These are phyloP conservation scores for Proterorhinus semilunaris DNA, from an alignment of 2,113 vertebrate species.

Conservation along the genomic window DNA sequence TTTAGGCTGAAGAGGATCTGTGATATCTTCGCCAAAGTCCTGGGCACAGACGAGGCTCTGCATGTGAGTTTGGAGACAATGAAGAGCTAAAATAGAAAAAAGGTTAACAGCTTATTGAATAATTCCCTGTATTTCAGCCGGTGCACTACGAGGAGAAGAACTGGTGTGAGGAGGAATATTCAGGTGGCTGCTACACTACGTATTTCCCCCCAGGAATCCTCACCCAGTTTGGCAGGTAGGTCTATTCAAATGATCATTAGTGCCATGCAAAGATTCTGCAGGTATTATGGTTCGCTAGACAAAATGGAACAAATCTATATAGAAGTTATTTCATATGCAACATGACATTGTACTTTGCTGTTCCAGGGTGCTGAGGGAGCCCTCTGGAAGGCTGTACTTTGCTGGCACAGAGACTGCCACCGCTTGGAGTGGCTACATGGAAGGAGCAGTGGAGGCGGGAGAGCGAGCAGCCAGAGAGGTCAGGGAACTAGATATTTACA, in stretches of 20 bases:
- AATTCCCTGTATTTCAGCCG: slow-evolving; percentile 73
- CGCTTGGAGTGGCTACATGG: slow-evolving; percentile 98
- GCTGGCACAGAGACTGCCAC: slow-evolving; percentile 95
- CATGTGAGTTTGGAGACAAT: slow-evolving; percentile 77
- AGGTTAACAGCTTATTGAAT: background rate
- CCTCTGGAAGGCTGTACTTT: slow-evolving; percentile 85
- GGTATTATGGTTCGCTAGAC: too few species aligned
- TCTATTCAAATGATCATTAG: background rate
- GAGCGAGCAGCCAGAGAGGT: slow-evolving; percentile 96
- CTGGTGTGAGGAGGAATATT: slow-evolving; percentile 98
- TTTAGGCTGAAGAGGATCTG: slow-evolving; percentile 86
- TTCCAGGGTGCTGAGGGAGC: slow-evolving; percentile 87
- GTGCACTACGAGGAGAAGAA: slow-evolving; percentile 98
- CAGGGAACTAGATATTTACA: slow-evolving; percentile 7
- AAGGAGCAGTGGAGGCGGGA: slow-evolving; percentile 92
- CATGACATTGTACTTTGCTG: background rate
- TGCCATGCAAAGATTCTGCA: too few species aligned
- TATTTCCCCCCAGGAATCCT: slow-evolving; percentile 94
- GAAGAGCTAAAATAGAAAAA: background rate
- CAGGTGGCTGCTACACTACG: slow-evolving; percentile 93
- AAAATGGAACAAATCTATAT: slow-evolving; percentile 13
- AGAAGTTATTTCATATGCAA: background rate
- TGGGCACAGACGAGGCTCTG: slow-evolving; percentile 88
- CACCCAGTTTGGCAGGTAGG: slow-evolving; percentile 90
- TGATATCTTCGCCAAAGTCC: slow-evolving; percentile 89